Evolutionary conservation across 2,113 vertebrate species (phyloP).

Genomic region (Protobothrops mucrosquamatus): DNA sequence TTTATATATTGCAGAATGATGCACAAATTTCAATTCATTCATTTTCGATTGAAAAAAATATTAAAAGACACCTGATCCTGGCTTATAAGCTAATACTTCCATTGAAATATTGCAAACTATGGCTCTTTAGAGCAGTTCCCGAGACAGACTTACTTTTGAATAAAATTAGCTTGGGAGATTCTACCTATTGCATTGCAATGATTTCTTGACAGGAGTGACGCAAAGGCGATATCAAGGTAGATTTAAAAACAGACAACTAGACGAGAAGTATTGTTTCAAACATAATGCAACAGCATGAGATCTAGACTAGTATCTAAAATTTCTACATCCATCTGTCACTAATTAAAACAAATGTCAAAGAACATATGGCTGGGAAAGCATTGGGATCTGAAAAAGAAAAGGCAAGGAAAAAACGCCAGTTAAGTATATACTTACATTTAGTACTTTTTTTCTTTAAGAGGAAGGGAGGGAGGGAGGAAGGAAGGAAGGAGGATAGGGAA

Average conservation of each 20-base stretch:
- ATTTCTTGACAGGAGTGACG: neutral
- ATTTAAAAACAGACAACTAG: conserved; percentile 25
- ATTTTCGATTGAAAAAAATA: neutral
- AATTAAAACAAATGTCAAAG: conserved; percentile 68
- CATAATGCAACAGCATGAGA: conserved; percentile 40
- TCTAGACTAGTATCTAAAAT: conserved; percentile 50
- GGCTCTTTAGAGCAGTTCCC: neutral
- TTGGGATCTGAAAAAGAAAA: conserved; percentile 54
- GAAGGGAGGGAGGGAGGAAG: no score
- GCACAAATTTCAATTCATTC: neutral
- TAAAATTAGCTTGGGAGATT: conserved; percentile 5
- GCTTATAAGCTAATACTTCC: neutral
- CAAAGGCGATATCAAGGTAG: conserved; percentile 18
- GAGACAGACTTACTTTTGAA: no score
- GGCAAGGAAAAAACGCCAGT: conserved; percentile 8
- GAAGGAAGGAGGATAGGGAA: no score
- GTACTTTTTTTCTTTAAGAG: neutral
- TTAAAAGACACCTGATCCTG: neutral
- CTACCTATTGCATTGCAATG: neutral
- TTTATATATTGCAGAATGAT: neutral
- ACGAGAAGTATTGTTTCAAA: conserved; percentile 32
- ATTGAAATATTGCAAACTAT: neutral
- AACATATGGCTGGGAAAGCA: conserved; percentile 63
- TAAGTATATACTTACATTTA: conserved; percentile 49
- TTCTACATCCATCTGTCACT: conserved; percentile 67